These are phyloP conservation scores for Tyrannus savana DNA, from an alignment of 2,113 vertebrate species.

Conservation along the genomic window DNA sequence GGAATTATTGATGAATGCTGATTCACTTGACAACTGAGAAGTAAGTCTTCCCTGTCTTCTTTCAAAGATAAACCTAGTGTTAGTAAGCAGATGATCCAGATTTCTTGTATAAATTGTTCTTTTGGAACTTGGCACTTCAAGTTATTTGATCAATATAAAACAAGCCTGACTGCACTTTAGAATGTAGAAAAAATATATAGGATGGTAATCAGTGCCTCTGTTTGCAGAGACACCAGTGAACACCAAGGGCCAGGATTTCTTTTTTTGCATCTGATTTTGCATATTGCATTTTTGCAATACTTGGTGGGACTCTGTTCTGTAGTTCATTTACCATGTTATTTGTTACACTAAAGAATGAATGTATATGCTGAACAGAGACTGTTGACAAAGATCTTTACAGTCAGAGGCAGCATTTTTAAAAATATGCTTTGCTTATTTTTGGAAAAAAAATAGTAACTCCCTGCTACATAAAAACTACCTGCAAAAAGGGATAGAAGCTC, in stretches of 20 bases:
- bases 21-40: conserved; percentile 51
- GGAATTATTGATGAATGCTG: conserved; percentile 35
- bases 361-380: background rate
- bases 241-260: background rate
- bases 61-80: conserved; percentile 11
- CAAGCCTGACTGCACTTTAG: background rate
- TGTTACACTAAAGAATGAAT: background rate
- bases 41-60: background rate
- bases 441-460: background rate
- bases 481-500: background rate
- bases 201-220: background rate
- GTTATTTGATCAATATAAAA: background rate
- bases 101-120: conserved; percentile 35
- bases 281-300: background rate
- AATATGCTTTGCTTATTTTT: background rate
- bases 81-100: conserved; percentile 36
- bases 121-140: conserved; percentile 3
- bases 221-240: background rate
- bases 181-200: background rate
- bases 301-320: background rate
- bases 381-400: background rate
- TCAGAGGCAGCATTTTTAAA: background rate
- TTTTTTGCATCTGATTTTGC: background rate
- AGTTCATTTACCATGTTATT: background rate
- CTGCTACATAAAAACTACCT: background rate